Evolutionary conservation across 2,888 invertebrate species (phyloP).

Genomic region (Actias luna): DNA sequence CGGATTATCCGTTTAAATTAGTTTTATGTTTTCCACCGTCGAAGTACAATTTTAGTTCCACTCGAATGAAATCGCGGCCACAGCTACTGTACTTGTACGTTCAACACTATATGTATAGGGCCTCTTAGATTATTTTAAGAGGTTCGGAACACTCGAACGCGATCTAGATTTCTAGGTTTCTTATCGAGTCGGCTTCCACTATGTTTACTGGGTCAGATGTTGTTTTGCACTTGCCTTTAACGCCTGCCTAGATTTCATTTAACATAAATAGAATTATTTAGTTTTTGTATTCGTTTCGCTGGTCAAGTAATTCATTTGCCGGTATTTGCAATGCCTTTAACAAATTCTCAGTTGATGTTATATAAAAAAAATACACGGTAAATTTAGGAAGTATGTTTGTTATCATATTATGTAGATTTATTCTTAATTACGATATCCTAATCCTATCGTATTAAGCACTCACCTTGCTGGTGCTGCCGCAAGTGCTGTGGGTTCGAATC

Average conservation of each 20-base stretch:
- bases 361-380: too few species aligned
- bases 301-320: not conserved
- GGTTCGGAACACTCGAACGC: not conserved
- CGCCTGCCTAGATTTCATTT: conserved; percentile 3
- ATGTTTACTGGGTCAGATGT: conserved; percentile 7
- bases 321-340: not conserved
- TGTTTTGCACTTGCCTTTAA: not conserved
- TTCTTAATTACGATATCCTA: too few species aligned
- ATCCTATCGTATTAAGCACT: too few species aligned
- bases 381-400: too few species aligned
- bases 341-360: not conserved
- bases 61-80: too few species aligned
- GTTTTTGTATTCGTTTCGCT: not conserved
- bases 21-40: too few species aligned
- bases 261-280: conserved; percentile 2
- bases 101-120: not conserved
- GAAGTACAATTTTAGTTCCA: too few species aligned
- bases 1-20: too few species aligned
- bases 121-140: not conserved
- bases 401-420: too few species aligned
- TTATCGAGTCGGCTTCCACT: conserved; percentile 7
- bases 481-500: too few species aligned
- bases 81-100: too few species aligned
- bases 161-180: conserved; percentile 12
- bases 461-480: too few species aligned